Conservation (phyloP, 2,113 vertebrate genomes). For the Calidris pugnax region DNA sequence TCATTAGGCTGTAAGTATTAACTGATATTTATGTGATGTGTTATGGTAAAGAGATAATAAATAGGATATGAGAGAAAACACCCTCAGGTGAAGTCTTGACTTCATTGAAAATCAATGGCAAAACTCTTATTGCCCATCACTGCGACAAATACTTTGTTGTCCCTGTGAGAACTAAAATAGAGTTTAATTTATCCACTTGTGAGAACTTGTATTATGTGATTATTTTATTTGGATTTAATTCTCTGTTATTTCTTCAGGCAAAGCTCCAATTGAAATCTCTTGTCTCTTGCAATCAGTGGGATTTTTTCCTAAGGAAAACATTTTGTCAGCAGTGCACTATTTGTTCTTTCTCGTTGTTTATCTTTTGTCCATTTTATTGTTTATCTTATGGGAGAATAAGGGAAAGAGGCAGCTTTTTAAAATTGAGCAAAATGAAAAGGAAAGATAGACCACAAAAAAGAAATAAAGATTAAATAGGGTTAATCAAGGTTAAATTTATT, state of each 20-base stretch:
- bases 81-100: background rate
- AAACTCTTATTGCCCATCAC: background rate
- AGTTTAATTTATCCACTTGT: constrained; percentile 6
- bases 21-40: background rate
- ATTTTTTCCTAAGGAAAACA: constrained; percentile 33
- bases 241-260: constrained; percentile 37
- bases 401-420: background rate
- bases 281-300: constrained; percentile 31
- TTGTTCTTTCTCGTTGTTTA: background rate
- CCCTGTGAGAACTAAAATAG: background rate
- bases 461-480: background rate
- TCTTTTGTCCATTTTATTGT: background rate
- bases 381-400: background rate
- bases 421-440: background rate
- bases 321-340: background rate
- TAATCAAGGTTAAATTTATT: background rate
- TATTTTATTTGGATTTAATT: constrained; percentile 45
- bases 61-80: background rate
- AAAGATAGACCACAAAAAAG: background rate
- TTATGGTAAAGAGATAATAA: background rate
- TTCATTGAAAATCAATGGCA: constrained; percentile 12
- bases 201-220: background rate
- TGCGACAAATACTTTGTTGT: background rate
- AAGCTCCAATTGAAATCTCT: constrained; percentile 17
- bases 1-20: background rate